Conservation (phyloP, 1,140 invertebrate species). For the Aphaenogaster floridana region DNA sequence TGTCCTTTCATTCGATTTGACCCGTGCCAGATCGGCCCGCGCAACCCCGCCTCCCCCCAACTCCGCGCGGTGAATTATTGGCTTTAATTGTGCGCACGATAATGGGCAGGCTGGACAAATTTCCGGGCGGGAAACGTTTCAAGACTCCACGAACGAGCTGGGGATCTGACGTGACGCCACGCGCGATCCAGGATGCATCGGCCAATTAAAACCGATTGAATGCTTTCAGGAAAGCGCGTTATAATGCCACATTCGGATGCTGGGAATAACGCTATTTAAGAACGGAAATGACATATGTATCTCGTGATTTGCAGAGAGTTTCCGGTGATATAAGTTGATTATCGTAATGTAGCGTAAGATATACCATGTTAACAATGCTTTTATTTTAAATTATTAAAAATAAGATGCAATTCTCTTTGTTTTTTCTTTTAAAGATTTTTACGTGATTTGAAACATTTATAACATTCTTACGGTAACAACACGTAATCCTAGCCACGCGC, state of each 20-base stretch:
- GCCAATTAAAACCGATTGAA: slow-evolving; percentile 61
- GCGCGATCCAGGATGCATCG: slow-evolving; percentile 72
- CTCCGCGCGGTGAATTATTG: slow-evolving; percentile 82
- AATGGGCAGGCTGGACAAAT: slow-evolving; percentile 80
- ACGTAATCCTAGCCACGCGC: background rate
- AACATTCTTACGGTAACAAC: slow-evolving; percentile 12
- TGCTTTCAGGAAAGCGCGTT: slow-evolving; percentile 4
- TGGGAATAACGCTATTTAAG: background rate
- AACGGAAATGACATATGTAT: background rate
- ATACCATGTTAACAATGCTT: background rate
- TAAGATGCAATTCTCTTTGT: background rate
- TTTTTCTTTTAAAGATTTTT: background rate
- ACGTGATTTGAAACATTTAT: background rate
- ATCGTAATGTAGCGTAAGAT: background rate
- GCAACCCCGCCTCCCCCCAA: background rate
- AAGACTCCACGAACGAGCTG: slow-evolving; percentile 26
- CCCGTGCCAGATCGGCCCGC: slow-evolving; percentile 18
- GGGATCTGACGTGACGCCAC: slow-evolving; percentile 32
- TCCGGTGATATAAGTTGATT: background rate
- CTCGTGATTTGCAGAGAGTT: background rate
- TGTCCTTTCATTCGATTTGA: slow-evolving; percentile 42
- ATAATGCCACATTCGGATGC: slow-evolving; percentile 7
- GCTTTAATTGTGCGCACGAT: slow-evolving; percentile 82
- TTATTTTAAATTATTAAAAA: slow-evolving; percentile 15
- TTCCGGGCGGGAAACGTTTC: slow-evolving; percentile 70